Base-by-base conservation (phyloP, 1,140 invertebrate genomes). In the Pseudomyrmex pallidus region DNA sequence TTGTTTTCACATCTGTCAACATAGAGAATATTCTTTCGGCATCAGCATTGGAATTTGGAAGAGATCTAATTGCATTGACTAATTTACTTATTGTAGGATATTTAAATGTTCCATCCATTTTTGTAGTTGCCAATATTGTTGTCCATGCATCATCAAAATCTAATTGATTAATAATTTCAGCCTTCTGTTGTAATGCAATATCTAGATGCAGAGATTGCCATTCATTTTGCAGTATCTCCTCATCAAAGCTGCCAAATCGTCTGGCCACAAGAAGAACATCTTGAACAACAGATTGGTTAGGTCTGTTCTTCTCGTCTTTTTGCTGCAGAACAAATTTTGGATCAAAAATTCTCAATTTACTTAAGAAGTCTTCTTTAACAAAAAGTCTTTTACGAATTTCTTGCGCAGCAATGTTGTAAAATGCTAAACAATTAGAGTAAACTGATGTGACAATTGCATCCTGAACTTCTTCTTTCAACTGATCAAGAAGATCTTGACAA, bases 71-170 rank as follows among this genome's bases (percentile, higher is more conserved):
- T 50, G 46, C 12, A 52, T 50, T 67, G 13, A 67, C 2, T 50
- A 67, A 67, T 63, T 63, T 63, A 9, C 4, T 44, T 4, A 63
- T 2, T 2, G 15, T 63, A 2, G 61, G 25, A 63, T 15, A 67
- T 50, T 50, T 63, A 44, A 20, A 22, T 22, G 17, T 67, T 50
- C 9, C 64, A 50, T 67, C 12, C n/a, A 17, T 12, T 0, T 67
- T 10, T 50, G 52, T 67, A 67, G 9, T 50, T 67, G n/a, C n/a
- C 63, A 48, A 8, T 22, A 52, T 67, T 67, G 17, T 67, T 67
- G 52, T 67, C 5, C 64, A 67, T 22, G 17, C 17, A 5, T 67
- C 10, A 20, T 67, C 17, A 9, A 67, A 67, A 50, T 22, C 2
- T 2, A 22, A 67, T 1, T 1, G 22, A 13, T 12, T 50, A 20